Evolutionary conservation across 1,140 invertebrate genomes (phyloP), one percentile per base, ranked within the genome.

Genomic region (Drosophila sucinea): DNA sequence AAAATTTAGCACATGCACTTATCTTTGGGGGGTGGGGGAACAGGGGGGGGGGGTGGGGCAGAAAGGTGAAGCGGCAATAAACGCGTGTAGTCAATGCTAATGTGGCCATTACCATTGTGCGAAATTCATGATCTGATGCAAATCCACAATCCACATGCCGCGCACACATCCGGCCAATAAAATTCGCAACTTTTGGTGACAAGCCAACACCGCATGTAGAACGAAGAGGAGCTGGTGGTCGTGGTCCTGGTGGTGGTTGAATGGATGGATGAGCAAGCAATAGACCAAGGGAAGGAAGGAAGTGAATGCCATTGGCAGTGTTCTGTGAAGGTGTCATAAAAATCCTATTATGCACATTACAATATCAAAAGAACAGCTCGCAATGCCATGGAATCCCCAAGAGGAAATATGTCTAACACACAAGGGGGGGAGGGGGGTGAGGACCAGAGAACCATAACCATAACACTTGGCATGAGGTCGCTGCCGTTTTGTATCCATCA

Each of bases 281-380:
- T 40, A 11, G 17, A 29, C 4, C 25, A 30, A 32, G 33, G 41
- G 60, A 54, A 32, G 6, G 32, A 68, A 70, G 56, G 64, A 35
- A 56, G 32, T 30, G 57, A 73, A 40, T 54, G 56, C 66, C 77
- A 66, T 54, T 77, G 78, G 58, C 81, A 70, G 40, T 57, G 77
- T 51, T 23, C 60, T 35, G 51, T 65, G 62, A 73, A 83, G 83
- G 83, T 82, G 83, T 87, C 83, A 83, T 86, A 86, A 86, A 86
- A 86, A 86, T 86, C 83, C 83, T 86, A 86, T 86, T 86, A 87
- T 82, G 83, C 76, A 87, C 83, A 86, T 86, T 86, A 86, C 72
- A 87, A 86, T 86, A 86, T 86, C 83, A 86, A 86, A 86, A 60
- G 83, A 70, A 60, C 64, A 72, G 60, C 44, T 55, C n/a, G 61